Base-by-base conservation (phyloP, 2,113 vertebrate species). In the Mola mola region DNA sequence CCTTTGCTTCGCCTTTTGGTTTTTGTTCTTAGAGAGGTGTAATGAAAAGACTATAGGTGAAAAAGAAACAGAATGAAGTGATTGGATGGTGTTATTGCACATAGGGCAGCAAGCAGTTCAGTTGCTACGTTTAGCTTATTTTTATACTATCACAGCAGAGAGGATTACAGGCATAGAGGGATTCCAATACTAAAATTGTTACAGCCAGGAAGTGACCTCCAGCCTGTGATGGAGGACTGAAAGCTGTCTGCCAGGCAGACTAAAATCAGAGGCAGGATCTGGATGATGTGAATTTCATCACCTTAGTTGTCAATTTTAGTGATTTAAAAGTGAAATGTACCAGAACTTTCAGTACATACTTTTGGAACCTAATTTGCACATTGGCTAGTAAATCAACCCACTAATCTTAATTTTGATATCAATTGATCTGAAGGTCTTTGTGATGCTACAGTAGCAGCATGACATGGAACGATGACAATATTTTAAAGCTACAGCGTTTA, bases 1-100 rank as follows among this genome's bases (percentile, higher is more conserved):
- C 94, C 95, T 94, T 94, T 94, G 75, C 92, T 92, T 93, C 93
- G 93, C 90, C 93, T 95, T 91, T 92, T 95, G 92, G 91, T 92
- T 94, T 95, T 97, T 50, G 92, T 93, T 90, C 94, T 93, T 91
- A 94, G 83, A 71, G 95, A 95, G 80, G 94, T 92, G 81, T 94
- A 94, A 88, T 95, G 93, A 78, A 96, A 94, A 77, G 93, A 93
- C 95, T 97, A 81, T 1, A 88, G 24, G 72, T 63, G 49, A 65
- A 69, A 82, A 40, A 83, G 57, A 66, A 17, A 24, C 7, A 24
- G n/a, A 75, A 53, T 2, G 71, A 81, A 33, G 3, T 10, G 3
- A 8, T 44, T 25, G n/a, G 11, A 41, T 25, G 20, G 8, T 19
- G 60, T 44, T 48, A 26, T 63, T 38, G 22, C 34, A 57, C 15